phyloP scores from a whole-genome alignment of 2,797 vertebrate species.

The Amazona finschi region DNA sequence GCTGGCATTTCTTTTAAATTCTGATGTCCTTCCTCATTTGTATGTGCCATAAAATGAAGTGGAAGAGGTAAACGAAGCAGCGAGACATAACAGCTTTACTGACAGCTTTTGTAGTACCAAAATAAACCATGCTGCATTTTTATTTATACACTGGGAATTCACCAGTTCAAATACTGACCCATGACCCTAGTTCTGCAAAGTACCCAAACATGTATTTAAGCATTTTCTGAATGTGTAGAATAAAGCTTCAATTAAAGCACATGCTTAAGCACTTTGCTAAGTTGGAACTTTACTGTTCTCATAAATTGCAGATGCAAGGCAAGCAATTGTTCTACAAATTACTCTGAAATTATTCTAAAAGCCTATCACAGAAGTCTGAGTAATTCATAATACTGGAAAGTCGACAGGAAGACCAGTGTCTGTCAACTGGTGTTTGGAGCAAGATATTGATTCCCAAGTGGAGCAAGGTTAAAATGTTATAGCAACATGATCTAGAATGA shows the following conservation, averaged over 20 bases:
- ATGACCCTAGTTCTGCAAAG: background rate
- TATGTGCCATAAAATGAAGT: background rate
- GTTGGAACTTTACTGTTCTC: background rate
- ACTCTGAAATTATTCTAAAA: conserved; percentile 10
- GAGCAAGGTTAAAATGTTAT: conserved; percentile 36
- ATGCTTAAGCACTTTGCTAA: background rate
- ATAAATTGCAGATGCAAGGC: background rate
- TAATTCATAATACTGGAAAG: background rate
- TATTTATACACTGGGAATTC: background rate
- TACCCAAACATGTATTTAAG: background rate
- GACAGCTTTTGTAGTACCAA: background rate
- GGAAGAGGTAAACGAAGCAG: background rate
- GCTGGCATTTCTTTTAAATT: background rate
- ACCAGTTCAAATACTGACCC: background rate
- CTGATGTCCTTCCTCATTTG: background rate
- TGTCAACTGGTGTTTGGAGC: conserved; percentile 15
- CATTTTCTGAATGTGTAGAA: background rate
- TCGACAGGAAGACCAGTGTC: conserved; percentile 28
- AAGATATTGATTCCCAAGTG: conserved; percentile 26
- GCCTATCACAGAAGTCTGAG: background rate
- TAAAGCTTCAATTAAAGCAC: background rate
- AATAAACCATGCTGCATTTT: background rate
- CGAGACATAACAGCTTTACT: background rate
- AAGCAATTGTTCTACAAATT: background rate
- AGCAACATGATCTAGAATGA: conserved; percentile 13